These are phyloP conservation scores for Neria commutata DNA, from an alignment of 2,888 invertebrate genomes.

Conservation along the genomic window DNA sequence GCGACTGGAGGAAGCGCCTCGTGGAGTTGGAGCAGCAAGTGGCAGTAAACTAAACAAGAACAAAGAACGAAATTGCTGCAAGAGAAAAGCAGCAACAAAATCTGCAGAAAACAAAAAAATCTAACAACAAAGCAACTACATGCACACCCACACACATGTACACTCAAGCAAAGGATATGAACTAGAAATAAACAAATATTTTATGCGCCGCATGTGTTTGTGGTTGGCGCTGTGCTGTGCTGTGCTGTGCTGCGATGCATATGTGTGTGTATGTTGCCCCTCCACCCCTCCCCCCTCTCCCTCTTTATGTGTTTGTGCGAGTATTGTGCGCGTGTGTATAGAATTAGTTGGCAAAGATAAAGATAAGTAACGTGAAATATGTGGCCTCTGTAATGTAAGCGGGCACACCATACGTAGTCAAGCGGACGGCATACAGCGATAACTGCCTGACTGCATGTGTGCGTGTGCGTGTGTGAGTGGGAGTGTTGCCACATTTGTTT, in stretches of 20 bases:
- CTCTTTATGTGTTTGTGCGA: slow-evolving; percentile 6
- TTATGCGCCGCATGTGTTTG: slow-evolving; percentile 16
- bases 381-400: slow-evolving; percentile 45
- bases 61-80: slow-evolving; percentile 54
- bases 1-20: too few relatives aligned
- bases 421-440: slow-evolving; percentile 5
- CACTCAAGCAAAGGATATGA: slow-evolving; percentile 54
- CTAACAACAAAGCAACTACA: slow-evolving; percentile 32
- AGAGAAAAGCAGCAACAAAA: slow-evolving; percentile 3
- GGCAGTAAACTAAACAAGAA: slow-evolving; percentile 53
- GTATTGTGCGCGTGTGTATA: slow-evolving; percentile 34
- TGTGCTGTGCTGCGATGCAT: neutral
- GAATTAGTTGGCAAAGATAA: slow-evolving; percentile 55
- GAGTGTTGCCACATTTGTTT: slow-evolving; percentile 48
- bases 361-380: slow-evolving; percentile 55
- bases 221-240: neutral
- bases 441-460: neutral
- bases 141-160: too few relatives aligned
- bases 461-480: too few relatives aligned
- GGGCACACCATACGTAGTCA: slow-evolving; percentile 29
- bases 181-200: slow-evolving; percentile 56
- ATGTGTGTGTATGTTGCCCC: slow-evolving; percentile 10
- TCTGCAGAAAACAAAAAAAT: slow-evolving; percentile 12
- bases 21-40: slow-evolving; percentile 40
- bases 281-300: neutral